Evolutionary conservation across 2,113 vertebrate genomes (phyloP), one percentile per base, ranked within the genome.

Genomic region (Passerina amoena): DNA sequence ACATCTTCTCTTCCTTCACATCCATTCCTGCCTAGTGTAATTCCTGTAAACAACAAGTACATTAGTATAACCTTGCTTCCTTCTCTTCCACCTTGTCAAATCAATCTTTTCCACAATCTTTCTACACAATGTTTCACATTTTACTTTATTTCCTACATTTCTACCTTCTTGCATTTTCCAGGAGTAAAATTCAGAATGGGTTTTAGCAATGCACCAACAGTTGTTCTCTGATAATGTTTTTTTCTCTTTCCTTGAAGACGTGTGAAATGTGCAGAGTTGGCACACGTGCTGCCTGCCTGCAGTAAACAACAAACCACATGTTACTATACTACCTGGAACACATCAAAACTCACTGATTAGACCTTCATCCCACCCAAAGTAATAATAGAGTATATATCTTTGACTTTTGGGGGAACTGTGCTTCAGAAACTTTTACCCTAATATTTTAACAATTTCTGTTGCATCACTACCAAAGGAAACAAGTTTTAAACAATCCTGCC

Each of bases 71-170:
- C 22, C 16, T 77, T 37, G 31, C 35, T 53, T 63, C 4, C 4
- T 47, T n/a, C 9, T 51, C 21, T 68, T 51, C 33, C 6, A n/a
- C 18, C 3, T 20, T 79, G 7, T 44, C 37, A 53, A 53, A 66
- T 12, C 25, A 54, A 38, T 51, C 0, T 27, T 60, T 59, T 33
- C 5, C 14, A 21, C 6, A 38, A 19, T 3, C 22, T 71, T 61
- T 42, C 8, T 17, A n/a, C 4, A 20, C 1, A 28, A 1, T 12
- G 50, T 48, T 51, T n/a, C 14, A 2, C 4, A 28, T 4, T 69
- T 53, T 57, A 7, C 7, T 59, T 42, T 30, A 37, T 79, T 33
- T 54, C n/a, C 19, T 38, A 11, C 3, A 28, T 76, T 71, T 48
- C 2, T 53, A 5, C 60, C 5, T 30, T 53, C 25, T 18, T 42